Evolutionary conservation across 2,797 vertebrate species (phyloP), one percentile per base, ranked within the genome.

Genomic region (Phoeniculus purpureus): DNA sequence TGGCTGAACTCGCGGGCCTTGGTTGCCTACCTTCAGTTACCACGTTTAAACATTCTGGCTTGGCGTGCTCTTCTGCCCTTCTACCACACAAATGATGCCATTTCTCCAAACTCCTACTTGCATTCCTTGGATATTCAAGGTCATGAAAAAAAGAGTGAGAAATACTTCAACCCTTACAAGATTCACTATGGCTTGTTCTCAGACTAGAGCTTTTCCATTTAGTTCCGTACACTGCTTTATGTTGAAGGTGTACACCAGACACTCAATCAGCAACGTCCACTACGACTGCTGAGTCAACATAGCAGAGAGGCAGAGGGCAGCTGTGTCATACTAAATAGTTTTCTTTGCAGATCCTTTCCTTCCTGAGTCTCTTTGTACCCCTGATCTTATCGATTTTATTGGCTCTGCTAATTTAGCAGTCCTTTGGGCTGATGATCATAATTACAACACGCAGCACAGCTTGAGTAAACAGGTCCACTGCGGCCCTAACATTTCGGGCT

Each of bases 381-480:
- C 84, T 93, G 95, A 97, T 95, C 81, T 65, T 83, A 97, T 96
- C 32, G 97, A 97, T 96, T 95, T 92, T 84, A 96, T 97, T 92
- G 94, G 83, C 94, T 95, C 81, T 96, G 96, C 96, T 97, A 97
- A 97, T 96, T 97, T 97, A 96, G 95, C 96, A 96, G 92, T 95
- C 96, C 92, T 96, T 79, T 95, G 92, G 89, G 93, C 96, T 96
- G 95, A 94, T 96, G 91, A 89, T 94, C 74, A 47, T 97, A 96
- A 95, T 97, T 97, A 91, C 84, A 96, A 88, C 72, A 95, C 81
- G 89, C 73, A 92, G 86, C 77, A 92, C 77, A 85, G 94, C 90
- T 65, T 90, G 81, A 86, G 77, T 85, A 95, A 94, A 94, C 91
- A 92, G 73, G 92, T 89, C 78, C 91, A 83, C 87, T 89, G 80